Evolutionary conservation across 2,797 vertebrate genomes (phyloP).

Genomic region (Passerculus sandwichensis): DNA sequence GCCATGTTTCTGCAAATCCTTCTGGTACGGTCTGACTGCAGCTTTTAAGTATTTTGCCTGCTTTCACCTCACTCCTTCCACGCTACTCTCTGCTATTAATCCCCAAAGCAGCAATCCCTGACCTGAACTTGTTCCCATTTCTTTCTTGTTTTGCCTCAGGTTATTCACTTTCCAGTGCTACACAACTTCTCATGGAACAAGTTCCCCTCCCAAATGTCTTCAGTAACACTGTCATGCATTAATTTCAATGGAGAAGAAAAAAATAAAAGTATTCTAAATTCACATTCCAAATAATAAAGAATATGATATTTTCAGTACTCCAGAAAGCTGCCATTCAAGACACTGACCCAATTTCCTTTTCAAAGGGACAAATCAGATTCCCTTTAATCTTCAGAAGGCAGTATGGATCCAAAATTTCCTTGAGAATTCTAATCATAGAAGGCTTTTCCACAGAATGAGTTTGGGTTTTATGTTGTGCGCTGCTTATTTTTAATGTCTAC

Average conservation of each 20-base stretch:
- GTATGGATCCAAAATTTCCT: not conserved
- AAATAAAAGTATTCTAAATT: not conserved
- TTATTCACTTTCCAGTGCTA: constrained; percentile 36
- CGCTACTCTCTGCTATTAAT: not conserved
- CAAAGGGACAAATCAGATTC: not conserved
- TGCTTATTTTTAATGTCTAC: not conserved
- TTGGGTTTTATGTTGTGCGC: not conserved
- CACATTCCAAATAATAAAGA: not conserved
- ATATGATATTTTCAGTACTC: not conserved
- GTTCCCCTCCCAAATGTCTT: not conserved
- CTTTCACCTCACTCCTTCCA: constrained; percentile 4
- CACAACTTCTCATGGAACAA: not conserved
- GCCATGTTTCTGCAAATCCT: constrained; percentile 27
- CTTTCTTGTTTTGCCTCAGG: constrained; percentile 38
- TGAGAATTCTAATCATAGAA: not conserved
- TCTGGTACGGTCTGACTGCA: not conserved
- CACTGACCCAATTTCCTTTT: not conserved
- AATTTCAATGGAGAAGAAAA: not conserved
- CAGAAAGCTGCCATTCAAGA: not conserved
- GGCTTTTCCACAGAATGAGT: not conserved
- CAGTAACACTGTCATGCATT: not conserved
- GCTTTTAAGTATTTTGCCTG: constrained; percentile 23
- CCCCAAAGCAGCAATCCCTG: constrained; percentile 23
- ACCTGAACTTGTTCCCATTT: constrained; percentile 21
- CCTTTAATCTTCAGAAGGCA: not conserved